Evolutionary conservation across 2,888 invertebrate genomes (phyloP), one percentile per base, ranked within the genome.

Genomic region (Ganaspis brasiliensis): DNA sequence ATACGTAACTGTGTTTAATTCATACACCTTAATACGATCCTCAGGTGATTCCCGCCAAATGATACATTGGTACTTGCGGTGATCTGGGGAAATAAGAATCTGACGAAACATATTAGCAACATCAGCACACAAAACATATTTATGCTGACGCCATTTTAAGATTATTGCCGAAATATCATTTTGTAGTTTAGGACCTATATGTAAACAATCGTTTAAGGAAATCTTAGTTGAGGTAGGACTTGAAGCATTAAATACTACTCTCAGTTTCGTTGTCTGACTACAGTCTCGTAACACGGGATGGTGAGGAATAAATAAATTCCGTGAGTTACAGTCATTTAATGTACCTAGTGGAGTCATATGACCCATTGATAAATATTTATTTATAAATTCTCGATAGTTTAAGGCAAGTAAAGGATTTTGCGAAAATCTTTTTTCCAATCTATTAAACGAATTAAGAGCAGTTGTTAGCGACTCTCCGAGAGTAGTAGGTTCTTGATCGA

Each of bases 61-160:
- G 19, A 73, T 67, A 6, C 45, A 45, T 35, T 77, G 61, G 16
- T 35, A 70, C 0, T n/a, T 24, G 0, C 24, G 31, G 31, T 31
- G 3, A 31, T 31, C 31, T 31, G 31, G 31, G 31, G 2, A 6
- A 4, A 31, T 6, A 4, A 31, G 14, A 26, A 73, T 76, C 57
- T 76, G 70, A 1, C 67, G 16, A 56, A 76, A 76, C 73, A 76
- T 76, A 24, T 76, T 55, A 1, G 26, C 73, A 5, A 73, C 57
- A 12, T 76, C 76, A 0, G 73, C 73, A 14, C 56, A 55, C 24
- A 76, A 26, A 26, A 67, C 73, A 26, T 26, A 73, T 6, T 31
- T 31, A 31, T 31, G 31, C 6, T 31, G 31, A 4, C 31, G 31
- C 31, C 31, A 31, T 6, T 57, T 40, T 24, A 31, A 2, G 14